phyloP scores from a whole-genome alignment of 53 echinoderm and acorn worm species.

The Holothuria scabra region DNA sequence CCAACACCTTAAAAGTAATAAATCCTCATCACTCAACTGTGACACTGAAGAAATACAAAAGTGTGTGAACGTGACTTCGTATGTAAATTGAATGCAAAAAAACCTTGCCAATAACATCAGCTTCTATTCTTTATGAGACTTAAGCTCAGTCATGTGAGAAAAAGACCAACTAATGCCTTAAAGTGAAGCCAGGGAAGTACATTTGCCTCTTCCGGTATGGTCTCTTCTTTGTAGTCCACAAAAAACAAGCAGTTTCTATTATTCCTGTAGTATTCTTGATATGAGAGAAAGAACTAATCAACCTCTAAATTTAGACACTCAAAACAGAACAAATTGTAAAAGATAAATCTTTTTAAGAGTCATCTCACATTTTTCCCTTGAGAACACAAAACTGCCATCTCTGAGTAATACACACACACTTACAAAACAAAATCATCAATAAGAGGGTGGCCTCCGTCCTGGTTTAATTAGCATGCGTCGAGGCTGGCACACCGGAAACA shows the following conservation, averaged over 20 bases:
- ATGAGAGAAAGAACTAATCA: too few species aligned
- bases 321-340: not conserved
- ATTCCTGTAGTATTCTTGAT: too few species aligned
- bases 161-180: not conserved
- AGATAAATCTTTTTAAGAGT: not conserved
- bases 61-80: constrained; percentile 1
- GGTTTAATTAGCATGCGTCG: constrained; percentile 42
- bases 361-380: not conserved
- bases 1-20: too few species aligned
- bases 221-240: not conserved
- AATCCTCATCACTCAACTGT: too few species aligned
- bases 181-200: not conserved
- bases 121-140: not conserved
- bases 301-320: too few species aligned
- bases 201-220: not conserved
- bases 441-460: constrained; percentile 21
- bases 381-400: constrained; percentile 24
- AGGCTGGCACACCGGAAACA: constrained; percentile 25
- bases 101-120: not conserved
- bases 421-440: not conserved
- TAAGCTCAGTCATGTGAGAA: not conserved
- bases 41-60: not conserved
- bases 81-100: constrained; percentile 15
- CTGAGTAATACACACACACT: not conserved
- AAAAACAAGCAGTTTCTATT: not conserved